Evolutionary conservation across 1,140 invertebrate genomes (phyloP).

Genomic region (Oedothorax gibbosus): DNA sequence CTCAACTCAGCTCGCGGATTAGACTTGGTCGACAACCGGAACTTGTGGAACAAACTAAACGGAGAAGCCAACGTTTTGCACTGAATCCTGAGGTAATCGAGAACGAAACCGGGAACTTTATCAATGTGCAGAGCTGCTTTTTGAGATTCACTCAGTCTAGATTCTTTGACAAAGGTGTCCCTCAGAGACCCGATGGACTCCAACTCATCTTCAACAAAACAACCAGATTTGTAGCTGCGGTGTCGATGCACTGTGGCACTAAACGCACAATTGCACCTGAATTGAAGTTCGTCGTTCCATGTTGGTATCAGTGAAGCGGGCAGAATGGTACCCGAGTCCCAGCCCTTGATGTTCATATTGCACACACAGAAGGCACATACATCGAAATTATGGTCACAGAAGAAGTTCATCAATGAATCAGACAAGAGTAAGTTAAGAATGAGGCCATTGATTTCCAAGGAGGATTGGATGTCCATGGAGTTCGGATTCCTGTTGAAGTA

Average conservation of each 20-base stretch:
- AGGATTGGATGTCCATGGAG: slow-evolving; percentile 17
- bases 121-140: not conserved
- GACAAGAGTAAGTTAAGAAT: slow-evolving; percentile 91
- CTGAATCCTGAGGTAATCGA: slow-evolving; percentile 60
- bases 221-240: slow-evolving; percentile 85
- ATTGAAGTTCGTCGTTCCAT: slow-evolving; percentile 79
- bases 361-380: slow-evolving; percentile 98
- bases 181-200: slow-evolving; percentile 89
- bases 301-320: slow-evolving; percentile 66
- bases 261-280: slow-evolving; percentile 91
- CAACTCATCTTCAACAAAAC: slow-evolving; percentile 97
- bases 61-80: slow-evolving; percentile 59
- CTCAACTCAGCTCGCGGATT: not conserved
- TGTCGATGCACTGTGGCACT: slow-evolving; percentile 93
- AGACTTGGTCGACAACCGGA: not conserved
- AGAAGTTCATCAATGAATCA: slow-evolving; percentile 91
- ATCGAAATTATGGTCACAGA: slow-evolving; percentile 97
- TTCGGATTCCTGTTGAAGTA: slow-evolving; percentile 47
- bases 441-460: slow-evolving; percentile 71
- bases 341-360: slow-evolving; percentile 89
- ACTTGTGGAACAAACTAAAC: slow-evolving; percentile 60
- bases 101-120: slow-evolving; percentile 20
- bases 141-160: slow-evolving; percentile 8
- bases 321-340: slow-evolving; percentile 89
- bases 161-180: slow-evolving; percentile 69